Percentiles rank a stretch among this genome's conserved stretches.
Evolutionary conservation across 2,888 invertebrate species (phyloP).

Genomic region (Aelia acuminata): DNA sequence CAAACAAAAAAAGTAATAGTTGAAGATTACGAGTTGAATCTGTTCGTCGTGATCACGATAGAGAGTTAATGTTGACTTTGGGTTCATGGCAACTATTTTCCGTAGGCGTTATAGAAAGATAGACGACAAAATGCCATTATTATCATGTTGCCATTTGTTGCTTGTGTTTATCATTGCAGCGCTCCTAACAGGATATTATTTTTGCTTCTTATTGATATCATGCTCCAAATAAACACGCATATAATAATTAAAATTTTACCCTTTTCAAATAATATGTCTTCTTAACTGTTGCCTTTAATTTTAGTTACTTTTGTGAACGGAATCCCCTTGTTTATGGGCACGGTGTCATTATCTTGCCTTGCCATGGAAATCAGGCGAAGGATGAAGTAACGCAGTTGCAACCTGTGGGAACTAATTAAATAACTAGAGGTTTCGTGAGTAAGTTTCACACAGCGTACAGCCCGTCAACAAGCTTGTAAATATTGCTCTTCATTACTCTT

Average conservation of each 20-base stretch:
- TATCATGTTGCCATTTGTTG: not conserved
- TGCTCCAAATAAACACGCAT: too few species aligned
- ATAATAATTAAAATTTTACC: too few species aligned
- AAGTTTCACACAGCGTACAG: not conserved
- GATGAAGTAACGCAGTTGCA: constrained; percentile 50
- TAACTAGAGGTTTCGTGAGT: constrained; percentile 32
- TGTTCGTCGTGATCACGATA: constrained; percentile 45
- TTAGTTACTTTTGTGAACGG: not conserved
- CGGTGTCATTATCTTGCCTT: not conserved
- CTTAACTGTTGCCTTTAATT: too few species aligned
- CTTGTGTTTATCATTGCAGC: not conserved
- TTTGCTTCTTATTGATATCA: not conserved
- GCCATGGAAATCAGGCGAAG: constrained; percentile 52
- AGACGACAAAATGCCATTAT: constrained; percentile 2
- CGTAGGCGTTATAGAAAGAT: not conserved
- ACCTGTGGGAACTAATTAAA: constrained; percentile 51
- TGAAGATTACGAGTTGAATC: not conserved
- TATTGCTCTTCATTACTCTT: not conserved
- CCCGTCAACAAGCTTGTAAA: not conserved
- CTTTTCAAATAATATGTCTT: too few species aligned
- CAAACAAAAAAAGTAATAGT: not conserved
- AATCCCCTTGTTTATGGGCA: not conserved
- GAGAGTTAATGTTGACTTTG: not conserved
- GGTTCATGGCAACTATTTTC: not conserved
- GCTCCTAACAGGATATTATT: not conserved